Evolutionary conservation across 37 sponge, comb jelly and placozoan genomes (phyloP), one percentile per base, ranked within the genome.

Genomic region (Cliona cf. orientalis): DNA sequence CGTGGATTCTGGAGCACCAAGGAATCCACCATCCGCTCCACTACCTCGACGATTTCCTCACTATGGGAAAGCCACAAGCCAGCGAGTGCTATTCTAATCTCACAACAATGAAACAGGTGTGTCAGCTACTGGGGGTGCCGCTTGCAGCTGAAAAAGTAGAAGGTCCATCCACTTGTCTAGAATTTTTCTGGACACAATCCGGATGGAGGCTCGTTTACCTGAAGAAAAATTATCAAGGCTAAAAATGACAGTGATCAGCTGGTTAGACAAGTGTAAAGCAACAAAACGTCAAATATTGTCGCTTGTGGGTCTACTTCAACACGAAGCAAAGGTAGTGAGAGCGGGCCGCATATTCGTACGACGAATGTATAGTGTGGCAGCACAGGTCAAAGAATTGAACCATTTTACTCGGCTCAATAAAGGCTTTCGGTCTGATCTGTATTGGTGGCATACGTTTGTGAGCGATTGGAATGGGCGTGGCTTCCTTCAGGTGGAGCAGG

Each of bases 371-470:
- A 23, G 35, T 37, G 17, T 68, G 40, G 31, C 41, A 7, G 35
- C 11, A 49, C 14, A 17, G 17, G 17, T 49, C 55, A 11, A 11
- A 49, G 14, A 49, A 17, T 19, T 19, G 17, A 11, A 49, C 11
- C 55, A 49, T 19, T 49, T 49, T 49, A 5, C 29, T 26, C 63
- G 26, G 63, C 26, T 9, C 6, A 61, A 61, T n/a, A 28, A 6
- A 61, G 23, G 26, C 14, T 61, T 61, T 61, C 63, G 63, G 11
- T 38, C 42, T 37, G 69, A 61, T 22, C 26, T 61, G 28, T 6
- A 0, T 3, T 75, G 85, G 85, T 84, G 85, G 85, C 31, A 17
- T 28, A 9, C 36, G 21, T 85, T 85, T 61, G 46, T 70, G 31
- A 26, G 29, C 5, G 26, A 40, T 21, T 85, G 86, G 79, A 85